A percentile compares a stretch with the other conserved stretches of the same genome.
These are phyloP conservation scores for Ypsolopha sequella DNA, from an alignment of 2,888 invertebrate species.

Conservation along the genomic window DNA sequence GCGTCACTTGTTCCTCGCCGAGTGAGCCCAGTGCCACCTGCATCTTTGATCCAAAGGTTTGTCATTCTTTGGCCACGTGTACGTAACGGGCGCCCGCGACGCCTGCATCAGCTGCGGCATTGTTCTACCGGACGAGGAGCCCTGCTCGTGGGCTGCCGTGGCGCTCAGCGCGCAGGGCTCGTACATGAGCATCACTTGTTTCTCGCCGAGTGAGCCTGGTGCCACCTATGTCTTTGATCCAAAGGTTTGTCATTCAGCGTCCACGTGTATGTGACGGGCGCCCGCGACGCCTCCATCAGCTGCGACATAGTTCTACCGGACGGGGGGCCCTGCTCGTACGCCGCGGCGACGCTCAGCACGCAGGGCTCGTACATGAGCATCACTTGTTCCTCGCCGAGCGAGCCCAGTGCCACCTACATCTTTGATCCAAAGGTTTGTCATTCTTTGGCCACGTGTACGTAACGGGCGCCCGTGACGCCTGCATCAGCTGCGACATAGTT, in stretches of 20 bases:
- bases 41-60: conserved; percentile 60
- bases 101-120: conserved; percentile 80
- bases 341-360: conserved; percentile 72
- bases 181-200: conserved; percentile 78
- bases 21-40: conserved; percentile 72
- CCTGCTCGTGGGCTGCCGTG: conserved; percentile 73
- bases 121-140: conserved; percentile 64
- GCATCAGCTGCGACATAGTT: conserved; percentile 76
- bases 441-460: conserved; percentile 83
- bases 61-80: too few relatives aligned
- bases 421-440: conserved; percentile 57
- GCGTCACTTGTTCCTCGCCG: conserved; percentile 80
- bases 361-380: conserved; percentile 76
- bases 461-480: conserved; percentile 59
- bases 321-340: conserved; percentile 72
- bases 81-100: conserved; percentile 62
- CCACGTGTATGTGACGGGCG: conserved; percentile 47
- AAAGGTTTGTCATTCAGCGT: conserved; percentile 21
- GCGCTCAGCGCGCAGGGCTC: conserved; percentile 74
- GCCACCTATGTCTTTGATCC: conserved; percentile 66
- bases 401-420: conserved; percentile 70
- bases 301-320: conserved; percentile 73
- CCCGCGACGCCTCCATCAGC: conserved; percentile 73
- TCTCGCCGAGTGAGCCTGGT: conserved; percentile 76
- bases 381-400: conserved; percentile 79